These are phyloP conservation scores for Apodemus agrarius DNA, from an alignment of 2,797 vertebrate genomes.

Conservation along the genomic window DNA sequence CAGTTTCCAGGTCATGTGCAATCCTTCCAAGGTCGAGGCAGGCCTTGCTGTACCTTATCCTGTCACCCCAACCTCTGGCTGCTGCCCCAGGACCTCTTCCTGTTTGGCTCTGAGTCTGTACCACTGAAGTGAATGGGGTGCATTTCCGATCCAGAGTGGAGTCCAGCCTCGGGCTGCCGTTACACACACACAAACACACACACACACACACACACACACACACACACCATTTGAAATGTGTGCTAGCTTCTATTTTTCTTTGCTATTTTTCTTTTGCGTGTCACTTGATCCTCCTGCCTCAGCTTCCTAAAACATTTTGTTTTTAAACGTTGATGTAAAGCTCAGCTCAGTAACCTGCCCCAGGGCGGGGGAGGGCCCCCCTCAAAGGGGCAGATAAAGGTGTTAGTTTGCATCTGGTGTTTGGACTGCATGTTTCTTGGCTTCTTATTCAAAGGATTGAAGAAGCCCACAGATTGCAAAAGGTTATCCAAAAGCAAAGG, in stretches of 20 bases:
- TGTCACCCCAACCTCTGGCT: not conserved
- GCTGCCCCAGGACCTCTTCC: not conserved
- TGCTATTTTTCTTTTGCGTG: not conserved
- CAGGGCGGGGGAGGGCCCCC: too few species aligned
- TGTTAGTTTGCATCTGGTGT: not conserved
- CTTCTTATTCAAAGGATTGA: not conserved
- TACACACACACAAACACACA: too few species aligned
- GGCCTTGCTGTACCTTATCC: not conserved
- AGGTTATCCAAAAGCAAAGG: not conserved
- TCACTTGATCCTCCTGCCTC: not conserved
- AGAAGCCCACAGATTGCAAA: not conserved
- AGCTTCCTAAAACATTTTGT: not conserved
- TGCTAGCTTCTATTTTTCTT: not conserved
- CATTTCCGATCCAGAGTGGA: not conserved
- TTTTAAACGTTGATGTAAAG: not conserved
- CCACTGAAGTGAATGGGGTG: not conserved
- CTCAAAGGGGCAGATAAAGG: not conserved
- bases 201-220: too few species aligned
- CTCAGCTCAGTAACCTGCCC: not conserved
- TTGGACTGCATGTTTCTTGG: not conserved
- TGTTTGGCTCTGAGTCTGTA: not conserved
- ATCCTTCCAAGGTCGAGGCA: not conserved
- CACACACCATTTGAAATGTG: not conserved
- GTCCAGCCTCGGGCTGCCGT: not conserved
- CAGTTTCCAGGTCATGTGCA: not conserved